These are phyloP conservation scores for Teleogryllus occipitalis DNA, from an alignment of 1,140 invertebrate species.

Conservation along the genomic window DNA sequence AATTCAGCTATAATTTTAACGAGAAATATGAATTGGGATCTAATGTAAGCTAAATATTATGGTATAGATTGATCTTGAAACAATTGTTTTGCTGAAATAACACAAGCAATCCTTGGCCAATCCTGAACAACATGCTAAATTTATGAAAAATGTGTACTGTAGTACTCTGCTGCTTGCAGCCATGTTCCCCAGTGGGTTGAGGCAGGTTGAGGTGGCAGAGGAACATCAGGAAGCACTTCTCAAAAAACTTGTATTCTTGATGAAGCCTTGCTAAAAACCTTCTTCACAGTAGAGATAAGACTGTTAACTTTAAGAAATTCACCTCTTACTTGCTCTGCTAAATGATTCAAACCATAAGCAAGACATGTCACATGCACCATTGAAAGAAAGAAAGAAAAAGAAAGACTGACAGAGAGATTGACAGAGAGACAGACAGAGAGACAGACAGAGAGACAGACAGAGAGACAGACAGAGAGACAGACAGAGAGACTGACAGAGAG, in stretches of 20 bases:
- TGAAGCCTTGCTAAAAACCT: not conserved
- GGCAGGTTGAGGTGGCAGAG: slow-evolving; percentile 34
- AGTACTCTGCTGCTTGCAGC: slow-evolving; percentile 33
- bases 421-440: slow-evolving; percentile 25
- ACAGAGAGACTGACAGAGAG: slow-evolving; percentile 25
- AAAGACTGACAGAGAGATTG: slow-evolving; percentile 20
- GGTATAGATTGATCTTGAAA: too few relatives aligned
- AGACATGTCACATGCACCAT: not conserved
- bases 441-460: slow-evolving; percentile 25
- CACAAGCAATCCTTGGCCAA: too few relatives aligned
- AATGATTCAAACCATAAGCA: not conserved
- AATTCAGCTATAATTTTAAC: too few relatives aligned
- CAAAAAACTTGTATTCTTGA: slow-evolving; percentile 29
- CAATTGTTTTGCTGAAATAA: too few relatives aligned
- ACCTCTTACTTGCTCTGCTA: not conserved
- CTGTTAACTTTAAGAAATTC: not conserved
- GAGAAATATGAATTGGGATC: too few relatives aligned
- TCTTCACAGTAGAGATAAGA: not conserved
- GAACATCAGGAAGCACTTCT: slow-evolving; percentile 29
- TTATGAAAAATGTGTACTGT: slow-evolving; percentile 31
- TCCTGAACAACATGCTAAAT: too few relatives aligned
- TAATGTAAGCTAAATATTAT: too few relatives aligned
- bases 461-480: slow-evolving; percentile 25
- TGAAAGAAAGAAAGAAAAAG: not conserved
- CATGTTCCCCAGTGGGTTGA: slow-evolving; percentile 37